Conservation (phyloP, 2,113 vertebrate genomes). For the Coregonus clupeaformis region DNA sequence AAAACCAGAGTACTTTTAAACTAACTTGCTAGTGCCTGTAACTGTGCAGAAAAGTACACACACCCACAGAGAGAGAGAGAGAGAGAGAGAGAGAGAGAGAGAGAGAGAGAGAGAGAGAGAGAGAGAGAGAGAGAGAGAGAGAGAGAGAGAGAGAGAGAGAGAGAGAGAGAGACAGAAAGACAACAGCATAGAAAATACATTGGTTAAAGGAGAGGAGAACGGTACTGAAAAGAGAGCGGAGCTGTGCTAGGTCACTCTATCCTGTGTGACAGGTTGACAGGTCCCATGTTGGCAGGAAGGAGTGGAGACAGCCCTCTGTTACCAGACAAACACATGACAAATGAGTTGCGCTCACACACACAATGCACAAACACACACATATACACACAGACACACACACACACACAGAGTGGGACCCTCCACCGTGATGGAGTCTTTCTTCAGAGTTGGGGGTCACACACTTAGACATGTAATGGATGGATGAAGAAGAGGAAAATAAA, state of each 20-base stretch:
- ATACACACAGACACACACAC: conserved; percentile 56
- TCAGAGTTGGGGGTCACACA: too few relatives aligned
- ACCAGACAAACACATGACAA: conserved; percentile 67
- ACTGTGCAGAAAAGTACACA: not conserved
- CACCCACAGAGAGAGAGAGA: not conserved
- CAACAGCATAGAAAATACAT: conserved; percentile 53
- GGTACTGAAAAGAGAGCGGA: too few relatives aligned
- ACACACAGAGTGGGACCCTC: conserved; percentile 37
- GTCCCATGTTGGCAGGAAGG: conserved; percentile 66
- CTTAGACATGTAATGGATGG: conserved; percentile 42
- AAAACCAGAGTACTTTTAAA: too few relatives aligned
- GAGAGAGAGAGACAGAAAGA: not conserved
- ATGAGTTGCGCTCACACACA: conserved; percentile 62
- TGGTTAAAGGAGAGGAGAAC: conserved; percentile 53
- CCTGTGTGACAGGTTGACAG: conserved; percentile 63
- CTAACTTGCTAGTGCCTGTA: too few relatives aligned
- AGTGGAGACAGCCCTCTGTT: conserved; percentile 58
- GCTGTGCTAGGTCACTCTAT: conserved; percentile 50
- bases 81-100: too few relatives aligned
- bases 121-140: too few relatives aligned
- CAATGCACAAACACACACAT: conserved; percentile 59
- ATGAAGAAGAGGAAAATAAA: conserved; percentile 53
- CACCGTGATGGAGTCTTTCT: conserved; percentile 59
- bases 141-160: too few relatives aligned
- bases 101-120: too few relatives aligned